phyloP scores from a whole-genome alignment of 2,888 invertebrate species.

The Mythimna impura region DNA sequence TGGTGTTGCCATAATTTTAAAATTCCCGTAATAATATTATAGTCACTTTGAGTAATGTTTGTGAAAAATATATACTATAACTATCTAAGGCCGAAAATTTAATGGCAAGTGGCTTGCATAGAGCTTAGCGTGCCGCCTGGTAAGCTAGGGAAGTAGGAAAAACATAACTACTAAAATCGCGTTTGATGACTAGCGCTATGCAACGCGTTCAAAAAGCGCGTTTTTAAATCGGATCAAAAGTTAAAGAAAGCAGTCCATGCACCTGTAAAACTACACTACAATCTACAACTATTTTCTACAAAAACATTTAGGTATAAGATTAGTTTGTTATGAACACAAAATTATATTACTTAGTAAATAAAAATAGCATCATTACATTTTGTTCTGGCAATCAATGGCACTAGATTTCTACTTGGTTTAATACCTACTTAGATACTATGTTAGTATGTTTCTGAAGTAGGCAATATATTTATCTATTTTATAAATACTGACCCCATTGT shows the following conservation, averaged over 20 bases:
- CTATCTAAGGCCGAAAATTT: too few relatives aligned
- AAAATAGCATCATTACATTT: constrained; percentile 25
- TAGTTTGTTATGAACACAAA: constrained; percentile 14
- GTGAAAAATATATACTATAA: neutral
- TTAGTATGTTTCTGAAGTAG: neutral
- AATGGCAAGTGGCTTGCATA: neutral
- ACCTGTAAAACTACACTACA: constrained; percentile 13
- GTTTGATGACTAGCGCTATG: neutral
- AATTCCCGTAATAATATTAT: neutral
- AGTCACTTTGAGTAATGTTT: neutral
- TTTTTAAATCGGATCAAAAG: neutral
- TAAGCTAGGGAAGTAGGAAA: neutral
- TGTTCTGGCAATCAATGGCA: constrained; percentile 40
- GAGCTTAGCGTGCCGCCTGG: neutral
- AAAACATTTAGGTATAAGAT: neutral
- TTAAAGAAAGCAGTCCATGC: constrained; percentile 12
- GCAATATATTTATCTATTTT: too few relatives aligned
- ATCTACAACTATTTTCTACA: constrained; percentile 23
- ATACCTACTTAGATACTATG: neutral
- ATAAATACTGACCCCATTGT: neutral
- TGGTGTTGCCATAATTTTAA: neutral
- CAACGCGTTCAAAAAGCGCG: neutral
- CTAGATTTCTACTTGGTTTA: constrained; percentile 11
- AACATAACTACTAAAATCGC: neutral
- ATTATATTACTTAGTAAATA: constrained; percentile 2